These are phyloP conservation scores for Gisinianus flammeolus DNA, from an alignment of 2,888 invertebrate species.

Conservation along the genomic window DNA sequence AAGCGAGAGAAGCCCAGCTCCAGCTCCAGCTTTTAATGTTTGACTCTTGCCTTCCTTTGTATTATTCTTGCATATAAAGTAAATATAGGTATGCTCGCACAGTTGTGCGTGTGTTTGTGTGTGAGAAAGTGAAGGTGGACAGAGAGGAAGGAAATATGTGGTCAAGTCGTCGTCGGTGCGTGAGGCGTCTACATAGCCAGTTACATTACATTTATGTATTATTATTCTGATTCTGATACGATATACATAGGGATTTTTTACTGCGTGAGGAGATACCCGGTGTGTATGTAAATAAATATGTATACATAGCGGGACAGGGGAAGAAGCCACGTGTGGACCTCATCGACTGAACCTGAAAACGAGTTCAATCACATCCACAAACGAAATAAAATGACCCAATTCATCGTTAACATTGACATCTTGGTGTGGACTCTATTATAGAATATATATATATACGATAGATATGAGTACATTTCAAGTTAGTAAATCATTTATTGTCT, in stretches of 20 bases:
- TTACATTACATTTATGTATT: not conserved
- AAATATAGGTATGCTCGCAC: no score
- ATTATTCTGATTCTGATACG: not conserved
- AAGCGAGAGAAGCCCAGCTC: no score
- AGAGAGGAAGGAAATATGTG: not conserved
- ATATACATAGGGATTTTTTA: not conserved
- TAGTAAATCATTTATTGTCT: conserved; percentile 6
- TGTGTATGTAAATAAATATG: not conserved
- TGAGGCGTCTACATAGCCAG: not conserved
- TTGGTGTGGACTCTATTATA: not conserved
- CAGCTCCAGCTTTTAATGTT: no score
- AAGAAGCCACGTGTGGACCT: conserved; percentile 13
- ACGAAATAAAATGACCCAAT: conserved; percentile 23
- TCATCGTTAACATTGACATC: conserved; percentile 33
- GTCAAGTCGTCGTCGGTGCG: not conserved
- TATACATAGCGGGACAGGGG: not conserved
- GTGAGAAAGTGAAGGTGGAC: not conserved
- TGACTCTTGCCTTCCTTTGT: no score
- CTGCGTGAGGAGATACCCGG: no score
- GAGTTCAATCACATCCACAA: conserved; percentile 23
- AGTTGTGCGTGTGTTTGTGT: not conserved
- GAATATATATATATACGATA: no score
- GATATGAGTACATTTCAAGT: not conserved
- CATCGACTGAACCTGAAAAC: conserved; percentile 24
- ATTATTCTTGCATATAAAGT: not conserved